Evolutionary conservation across 2,888 invertebrate species (phyloP), one percentile per base, ranked within the genome.

Genomic region (Pollenia labialis): DNA sequence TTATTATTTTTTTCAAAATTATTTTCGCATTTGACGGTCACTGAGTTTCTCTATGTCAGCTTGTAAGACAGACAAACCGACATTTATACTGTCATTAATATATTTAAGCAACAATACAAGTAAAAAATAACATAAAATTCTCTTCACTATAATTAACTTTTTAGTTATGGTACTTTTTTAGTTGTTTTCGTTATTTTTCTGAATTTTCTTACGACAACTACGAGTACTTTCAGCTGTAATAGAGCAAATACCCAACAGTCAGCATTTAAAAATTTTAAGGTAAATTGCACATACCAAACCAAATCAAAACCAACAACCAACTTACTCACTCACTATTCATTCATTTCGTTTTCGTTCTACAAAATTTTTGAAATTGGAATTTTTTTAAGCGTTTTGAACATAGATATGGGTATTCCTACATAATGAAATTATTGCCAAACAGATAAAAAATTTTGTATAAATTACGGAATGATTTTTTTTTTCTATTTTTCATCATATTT

Each of bases 11-110:
- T 62, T 62, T 50, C 23, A 54, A 81, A 81, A 81, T 60, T 23
- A 75, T 76, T 76, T 81, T 77, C 62, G 54, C 62, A 68, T 84
- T 87, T 87, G 87, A 87, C 87, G 87, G 87, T 84, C 87, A 87
- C 72, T 87, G 77, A 87, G 87, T 87, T 87, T 87, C 87, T 87
- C 81, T 81, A 62, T 81, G 76, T 75, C 84, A 81, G 81, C 74
- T 72, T 64, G 62, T 69, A 71, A 86, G 83, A 84, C 87, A 86
- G 83, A 84, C 87, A 81, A 72, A 84, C 82, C 80, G 75, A 71
- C 83, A 76, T 80, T 75, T 80, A 48, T 72, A 80, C 60, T 77
- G 76, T 81, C 76, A 81, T 81, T 77, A 68, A 64, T 69, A 80
- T 80, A 64, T 62, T 62, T 48, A 76, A 54, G 72, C 72, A 60